Evolutionary conservation across 2,113 vertebrate genomes (phyloP).

Genomic region (Cygnus buccinator): DNA sequence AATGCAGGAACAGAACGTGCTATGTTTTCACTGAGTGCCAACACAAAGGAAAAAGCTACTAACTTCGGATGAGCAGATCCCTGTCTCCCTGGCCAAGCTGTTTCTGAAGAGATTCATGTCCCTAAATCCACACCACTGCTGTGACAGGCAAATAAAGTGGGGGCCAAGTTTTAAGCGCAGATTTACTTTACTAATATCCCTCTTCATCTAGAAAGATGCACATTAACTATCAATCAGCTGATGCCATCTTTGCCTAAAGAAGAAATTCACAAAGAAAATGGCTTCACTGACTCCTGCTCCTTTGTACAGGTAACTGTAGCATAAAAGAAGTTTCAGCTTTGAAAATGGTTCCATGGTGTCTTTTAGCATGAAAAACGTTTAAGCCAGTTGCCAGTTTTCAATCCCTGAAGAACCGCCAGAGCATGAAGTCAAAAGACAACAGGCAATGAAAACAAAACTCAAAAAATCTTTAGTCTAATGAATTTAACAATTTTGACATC

Average conservation of each 20-base stretch:
- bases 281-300: not conserved
- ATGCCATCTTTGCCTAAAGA: not conserved
- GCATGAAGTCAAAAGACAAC: not conserved
- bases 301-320: not conserved
- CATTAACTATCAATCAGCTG: not conserved
- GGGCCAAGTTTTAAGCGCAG: not conserved
- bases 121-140: not conserved
- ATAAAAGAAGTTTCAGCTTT: not conserved
- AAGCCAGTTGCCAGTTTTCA: not conserved
- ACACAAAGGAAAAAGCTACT: not conserved
- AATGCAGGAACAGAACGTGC: not conserved
- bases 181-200: not conserved
- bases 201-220: not conserved
- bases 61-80: rapidly evolving
- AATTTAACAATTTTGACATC: not conserved
- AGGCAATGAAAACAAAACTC: not conserved
- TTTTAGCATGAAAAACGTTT: not conserved
- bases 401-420: not conserved
- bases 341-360: not conserved
- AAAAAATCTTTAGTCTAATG: not conserved
- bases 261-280: not conserved
- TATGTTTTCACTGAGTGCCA: rapidly evolving
- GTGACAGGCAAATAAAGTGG: not conserved
- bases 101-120: not conserved
- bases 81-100: not conserved